phyloP scores from a whole-genome alignment of 2,888 invertebrate genomes.

The Sylvicola cinctus region DNA sequence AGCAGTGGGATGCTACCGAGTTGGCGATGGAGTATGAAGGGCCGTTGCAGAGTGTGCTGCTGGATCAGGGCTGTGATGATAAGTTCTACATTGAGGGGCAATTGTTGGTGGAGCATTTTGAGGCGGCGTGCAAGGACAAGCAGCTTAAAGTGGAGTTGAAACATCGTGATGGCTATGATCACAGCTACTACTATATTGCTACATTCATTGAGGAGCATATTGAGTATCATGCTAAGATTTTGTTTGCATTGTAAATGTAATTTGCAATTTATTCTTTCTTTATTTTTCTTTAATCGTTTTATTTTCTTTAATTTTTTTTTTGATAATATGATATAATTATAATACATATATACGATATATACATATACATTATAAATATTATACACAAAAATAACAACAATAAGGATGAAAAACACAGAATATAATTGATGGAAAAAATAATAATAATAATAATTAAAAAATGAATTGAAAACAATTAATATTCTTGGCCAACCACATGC shows the following conservation, averaged over 20 bases:
- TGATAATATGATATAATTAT: too few relatives aligned
- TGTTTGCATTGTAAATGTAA: slow-evolving; percentile 18
- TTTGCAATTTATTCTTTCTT: too few relatives aligned
- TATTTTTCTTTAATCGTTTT: too few relatives aligned
- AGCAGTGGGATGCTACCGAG: slow-evolving; percentile 74
- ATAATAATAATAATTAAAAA: too few relatives aligned
- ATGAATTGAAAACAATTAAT: too few relatives aligned
- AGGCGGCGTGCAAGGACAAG: slow-evolving; percentile 45
- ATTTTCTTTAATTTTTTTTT: too few relatives aligned
- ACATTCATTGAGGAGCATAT: slow-evolving; percentile 87
- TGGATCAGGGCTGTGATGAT: slow-evolving; percentile 81
- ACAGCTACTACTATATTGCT: slow-evolving; percentile 83
- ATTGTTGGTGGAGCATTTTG: slow-evolving; percentile 66
- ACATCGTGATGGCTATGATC: slow-evolving; percentile 75
- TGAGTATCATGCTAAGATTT: slow-evolving; percentile 63
- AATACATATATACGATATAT: too few relatives aligned
- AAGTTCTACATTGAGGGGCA: slow-evolving; percentile 55
- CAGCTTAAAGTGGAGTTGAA: slow-evolving; percentile 49
- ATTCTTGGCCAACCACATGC: too few relatives aligned
- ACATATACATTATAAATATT: too few relatives aligned
- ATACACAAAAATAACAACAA: too few relatives aligned
- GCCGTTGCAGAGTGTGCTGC: slow-evolving; percentile 57
- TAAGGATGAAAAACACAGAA: too few relatives aligned
- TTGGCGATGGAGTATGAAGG: slow-evolving; percentile 66
- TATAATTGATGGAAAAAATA: too few relatives aligned